These are phyloP conservation scores for Epizoanthus ramosus DNA, from an alignment of 92 coral and sea anemone species.

Conservation along the genomic window DNA sequence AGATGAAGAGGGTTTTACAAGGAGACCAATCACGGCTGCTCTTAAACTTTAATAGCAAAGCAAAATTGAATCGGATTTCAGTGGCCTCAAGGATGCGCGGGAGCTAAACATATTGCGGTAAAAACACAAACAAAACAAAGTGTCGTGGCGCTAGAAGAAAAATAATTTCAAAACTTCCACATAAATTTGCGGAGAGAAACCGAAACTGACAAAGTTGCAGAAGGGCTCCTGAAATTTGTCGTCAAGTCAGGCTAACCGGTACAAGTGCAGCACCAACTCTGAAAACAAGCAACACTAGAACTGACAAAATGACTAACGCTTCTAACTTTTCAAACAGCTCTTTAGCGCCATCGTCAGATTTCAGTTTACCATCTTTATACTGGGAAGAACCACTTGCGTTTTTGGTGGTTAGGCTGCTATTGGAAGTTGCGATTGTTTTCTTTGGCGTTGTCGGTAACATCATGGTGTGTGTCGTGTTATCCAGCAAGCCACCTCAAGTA, in stretches of 20 bases:
- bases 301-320: not conserved
- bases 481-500: constrained; percentile 7
- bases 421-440: constrained; percentile 24
- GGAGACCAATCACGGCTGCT: constrained; percentile 17
- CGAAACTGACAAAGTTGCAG: not conserved
- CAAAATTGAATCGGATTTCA: constrained; percentile 8
- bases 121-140: not conserved
- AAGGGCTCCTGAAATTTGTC: not conserved
- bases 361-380: not conserved
- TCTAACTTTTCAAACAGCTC: constrained; percentile 34
- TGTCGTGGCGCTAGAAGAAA: not conserved
- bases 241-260: not conserved
- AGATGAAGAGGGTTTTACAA: not conserved
- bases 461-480: constrained; percentile 20
- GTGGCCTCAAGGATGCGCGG: not conserved
- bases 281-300: not conserved
- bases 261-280: not conserved
- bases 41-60: constrained; percentile 18
- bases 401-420: constrained; percentile 4
- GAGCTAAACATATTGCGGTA: not conserved
- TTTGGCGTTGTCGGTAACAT: constrained; percentile 25
- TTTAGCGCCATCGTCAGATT: not conserved
- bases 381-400: constrained; percentile 35
- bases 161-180: not conserved
- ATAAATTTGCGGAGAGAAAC: not conserved